A percentile compares a stretch with the other conserved stretches of the same genome.
Conservation (phyloP, 2,888 invertebrate species). For the Lithodes maja region DNA sequence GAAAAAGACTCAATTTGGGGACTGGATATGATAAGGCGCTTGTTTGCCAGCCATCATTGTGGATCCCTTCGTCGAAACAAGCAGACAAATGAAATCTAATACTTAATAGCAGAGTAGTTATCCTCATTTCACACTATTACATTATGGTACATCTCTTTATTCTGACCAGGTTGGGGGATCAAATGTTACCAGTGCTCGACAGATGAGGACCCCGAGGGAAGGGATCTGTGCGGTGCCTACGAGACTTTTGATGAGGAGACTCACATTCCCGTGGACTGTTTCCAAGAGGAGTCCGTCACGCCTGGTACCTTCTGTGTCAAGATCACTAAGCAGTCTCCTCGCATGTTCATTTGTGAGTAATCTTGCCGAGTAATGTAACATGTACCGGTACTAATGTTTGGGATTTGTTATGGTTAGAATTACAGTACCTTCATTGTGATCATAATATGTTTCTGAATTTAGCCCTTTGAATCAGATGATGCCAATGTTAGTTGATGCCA, state of each 20-base stretch:
- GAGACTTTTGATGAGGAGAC: constrained; percentile 86
- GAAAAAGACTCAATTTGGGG: neutral
- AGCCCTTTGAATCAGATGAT: too few species aligned
- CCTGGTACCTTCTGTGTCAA: constrained; percentile 98
- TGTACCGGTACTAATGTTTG: neutral
- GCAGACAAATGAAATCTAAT: neutral
- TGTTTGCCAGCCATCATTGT: too few species aligned
- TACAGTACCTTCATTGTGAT: too few species aligned
- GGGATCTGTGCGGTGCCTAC: constrained; percentile 94
- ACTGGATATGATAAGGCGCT: neutral
- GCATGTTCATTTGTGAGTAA: constrained; percentile 95
- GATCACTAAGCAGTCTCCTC: constrained; percentile 93
- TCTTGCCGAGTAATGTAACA: neutral
- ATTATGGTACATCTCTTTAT: neutral
- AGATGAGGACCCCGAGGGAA: constrained; percentile 84
- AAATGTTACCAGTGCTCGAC: constrained; percentile 97
- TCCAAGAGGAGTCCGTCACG: constrained; percentile 93
- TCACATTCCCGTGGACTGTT: constrained; percentile 94
- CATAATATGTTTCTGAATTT: too few species aligned
- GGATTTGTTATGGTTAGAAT: neutral
- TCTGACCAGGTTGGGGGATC: constrained; percentile 75
- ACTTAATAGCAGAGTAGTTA: too few species aligned
- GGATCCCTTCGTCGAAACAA: too few species aligned
- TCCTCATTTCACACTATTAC: neutral
- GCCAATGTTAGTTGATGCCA: too few species aligned